Percentiles rank a stretch among this genome's conserved stretches.
Evolutionary conservation across 30 jellyfish, hydroid and myxozoan genomes (phyloP).

Genomic region (Aurelia aurita): DNA sequence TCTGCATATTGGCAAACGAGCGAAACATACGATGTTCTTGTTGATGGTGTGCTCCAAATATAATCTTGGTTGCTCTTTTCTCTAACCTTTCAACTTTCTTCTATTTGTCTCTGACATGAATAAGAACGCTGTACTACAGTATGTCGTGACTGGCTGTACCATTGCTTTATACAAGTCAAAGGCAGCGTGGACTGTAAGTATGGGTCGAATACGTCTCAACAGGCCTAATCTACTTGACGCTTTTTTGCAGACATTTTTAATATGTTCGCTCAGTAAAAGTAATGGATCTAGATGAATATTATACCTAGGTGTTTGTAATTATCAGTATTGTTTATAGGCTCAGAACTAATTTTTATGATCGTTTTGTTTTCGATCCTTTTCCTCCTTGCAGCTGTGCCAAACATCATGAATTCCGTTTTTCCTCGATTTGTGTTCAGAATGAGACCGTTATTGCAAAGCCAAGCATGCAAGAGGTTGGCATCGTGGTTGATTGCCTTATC

Average conservation of each 20-base stretch:
- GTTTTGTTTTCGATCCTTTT: background rate
- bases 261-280: constrained; percentile 27
- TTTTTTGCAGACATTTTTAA: constrained; percentile 5
- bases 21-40: too few relatives aligned
- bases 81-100: too few relatives aligned
- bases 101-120: constrained; percentile 53
- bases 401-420: too few relatives aligned
- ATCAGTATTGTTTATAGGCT: constrained; percentile 11
- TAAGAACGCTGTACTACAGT: constrained; percentile 58
- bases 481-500: too few relatives aligned
- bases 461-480: too few relatives aligned
- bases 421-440: too few relatives aligned
- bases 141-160: constrained; percentile 59
- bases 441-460: too few relatives aligned
- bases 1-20: constrained; percentile 69
- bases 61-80: too few relatives aligned
- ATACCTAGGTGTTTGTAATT: too few relatives aligned
- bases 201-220: constrained; percentile 41
- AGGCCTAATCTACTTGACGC: background rate
- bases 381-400: constrained; percentile 26
- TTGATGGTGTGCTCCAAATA: too few relatives aligned
- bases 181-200: constrained; percentile 30
- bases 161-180: constrained; percentile 17
- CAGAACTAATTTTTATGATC: constrained; percentile 12
- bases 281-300: too few relatives aligned